Percentiles rank a stretch among this genome's conserved stretches.
Conservation (phyloP, 1,140 invertebrate genomes). For the Aphis craccivora region DNA sequence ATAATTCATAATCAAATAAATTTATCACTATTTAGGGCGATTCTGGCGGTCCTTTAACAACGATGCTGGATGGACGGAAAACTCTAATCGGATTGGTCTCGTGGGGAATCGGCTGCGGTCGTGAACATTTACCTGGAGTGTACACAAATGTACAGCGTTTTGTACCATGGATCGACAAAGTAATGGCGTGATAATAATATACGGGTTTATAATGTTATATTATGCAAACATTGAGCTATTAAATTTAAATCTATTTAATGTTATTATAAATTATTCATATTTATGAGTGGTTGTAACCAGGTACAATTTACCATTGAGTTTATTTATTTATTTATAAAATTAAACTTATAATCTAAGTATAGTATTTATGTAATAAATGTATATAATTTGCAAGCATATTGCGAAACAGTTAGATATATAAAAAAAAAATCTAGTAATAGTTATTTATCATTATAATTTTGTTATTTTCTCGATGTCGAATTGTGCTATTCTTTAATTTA, state of each 20-base stretch:
- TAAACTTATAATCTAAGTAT: not conserved
- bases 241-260: slow-evolving; percentile 23
- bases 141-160: slow-evolving; percentile 93
- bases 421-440: not conserved
- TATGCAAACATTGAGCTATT: not conserved
- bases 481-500: slow-evolving; percentile 41
- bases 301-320: slow-evolving; percentile 34
- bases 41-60: slow-evolving; percentile 82
- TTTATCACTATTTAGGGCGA: slow-evolving; percentile 73
- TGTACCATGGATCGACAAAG: slow-evolving; percentile 89
- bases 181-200: slow-evolving; percentile 66
- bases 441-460: slow-evolving; percentile 16
- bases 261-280: slow-evolving; percentile 8
- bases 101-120: slow-evolving; percentile 89
- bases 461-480: slow-evolving; percentile 38
- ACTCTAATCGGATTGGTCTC: slow-evolving; percentile 87
- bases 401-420: not conserved
- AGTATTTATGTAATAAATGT: slow-evolving; percentile 10
- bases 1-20: slow-evolving; percentile 37
- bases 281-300: not conserved
- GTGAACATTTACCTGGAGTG: slow-evolving; percentile 87
- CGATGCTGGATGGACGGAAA: slow-evolving; percentile 80
- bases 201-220: not conserved
- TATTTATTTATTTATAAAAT: slow-evolving; percentile 40
- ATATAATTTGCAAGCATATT: not conserved